Evolutionary conservation across 1,140 invertebrate genomes (phyloP), one percentile per base, ranked within the genome.

Genomic region (Rhyacophila brunnea): DNA sequence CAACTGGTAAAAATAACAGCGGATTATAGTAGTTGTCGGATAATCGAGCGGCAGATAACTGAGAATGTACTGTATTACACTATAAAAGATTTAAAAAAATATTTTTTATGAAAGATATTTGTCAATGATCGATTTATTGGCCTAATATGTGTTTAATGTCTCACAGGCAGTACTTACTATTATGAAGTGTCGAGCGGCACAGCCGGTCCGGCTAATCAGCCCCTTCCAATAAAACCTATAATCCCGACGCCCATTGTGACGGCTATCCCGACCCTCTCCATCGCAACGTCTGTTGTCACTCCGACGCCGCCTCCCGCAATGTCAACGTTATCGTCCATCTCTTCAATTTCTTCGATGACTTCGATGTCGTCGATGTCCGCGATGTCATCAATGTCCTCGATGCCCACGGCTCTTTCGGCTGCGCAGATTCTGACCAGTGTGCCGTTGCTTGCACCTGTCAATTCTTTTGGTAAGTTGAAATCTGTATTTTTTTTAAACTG

Each of bases 151-250:
- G 10, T 5, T 43, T 6, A n/a, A n/a, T 43, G 40, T 43, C 15
- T 19, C 38, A 3, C 38, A 43, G 58, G 48, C 19, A 36, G 54
- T 11, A 42, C 58, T n/a, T 64, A 58, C 51, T 64, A 58, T 23
- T 64, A 64, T 58, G 62, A 64, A 50, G 42, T 64, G 15, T 53
- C 62, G 7, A 57, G 58, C 28, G 50, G 54, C 2, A 20, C 38
- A 4, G 44, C 46, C 15, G 45, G 32, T 7, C 52, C 52, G 6
- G 13, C 52, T 9, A 34, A 19, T n/a, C 52, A 40, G 2, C n/a
- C 52, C 3, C 43, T 17, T 11, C 10, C 15, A n/a, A n/a, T n/a
- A n/a, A n/a, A n/a, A n/a, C 11, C 43, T 15, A 15, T 5, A 6
- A 14, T 38, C 13, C 42, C 19, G 7, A 34, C 52, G 2, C 20